phyloP scores from a whole-genome alignment of 2,888 invertebrate genomes.

The Cryptocephalus moraei region DNA sequence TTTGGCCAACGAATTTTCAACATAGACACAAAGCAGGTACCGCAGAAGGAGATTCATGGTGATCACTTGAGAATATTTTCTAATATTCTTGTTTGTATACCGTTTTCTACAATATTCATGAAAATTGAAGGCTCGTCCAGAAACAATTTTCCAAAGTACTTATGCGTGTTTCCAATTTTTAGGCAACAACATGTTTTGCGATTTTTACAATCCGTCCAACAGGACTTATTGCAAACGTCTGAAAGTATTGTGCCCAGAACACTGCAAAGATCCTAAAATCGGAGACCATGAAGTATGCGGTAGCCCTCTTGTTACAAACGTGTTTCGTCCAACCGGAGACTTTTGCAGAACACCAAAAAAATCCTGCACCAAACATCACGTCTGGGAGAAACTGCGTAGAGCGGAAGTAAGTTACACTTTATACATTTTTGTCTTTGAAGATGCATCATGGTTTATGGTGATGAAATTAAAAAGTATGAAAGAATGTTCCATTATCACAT shows the following conservation, averaged over 20 bases:
- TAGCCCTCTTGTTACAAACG: conserved; percentile 76
- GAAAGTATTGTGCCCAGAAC: conserved; percentile 93
- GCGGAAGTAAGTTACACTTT: conserved; percentile 61
- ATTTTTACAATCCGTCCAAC: conserved; percentile 81
- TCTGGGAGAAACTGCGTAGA: conserved; percentile 90
- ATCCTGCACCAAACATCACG: conserved; percentile 81
- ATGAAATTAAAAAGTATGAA: too few species aligned
- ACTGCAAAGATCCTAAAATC: conserved; percentile 90
- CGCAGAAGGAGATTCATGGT: too few species aligned
- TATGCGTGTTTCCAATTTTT: conserved; percentile 4
- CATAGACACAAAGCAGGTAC: too few species aligned
- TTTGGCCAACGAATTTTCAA: too few species aligned
- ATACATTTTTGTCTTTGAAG: conserved; percentile 1
- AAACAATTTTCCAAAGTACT: too few species aligned
- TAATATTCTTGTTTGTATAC: too few species aligned
- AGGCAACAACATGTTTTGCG: conserved; percentile 93
- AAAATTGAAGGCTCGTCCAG: too few species aligned
- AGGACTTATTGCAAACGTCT: conserved; percentile 92
- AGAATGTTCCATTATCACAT: too few species aligned
- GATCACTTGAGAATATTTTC: too few species aligned
- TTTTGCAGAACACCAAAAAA: conserved; percentile 86
- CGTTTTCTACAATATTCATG: too few species aligned
- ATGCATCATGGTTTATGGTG: background rate
- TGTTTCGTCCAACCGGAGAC: conserved; percentile 75
- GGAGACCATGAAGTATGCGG: conserved; percentile 84